A percentile compares a stretch with the other conserved stretches of the same genome.
Evolutionary conservation across 2,113 vertebrate species (phyloP).

Genomic region (Ahaetulla prasina): DNA sequence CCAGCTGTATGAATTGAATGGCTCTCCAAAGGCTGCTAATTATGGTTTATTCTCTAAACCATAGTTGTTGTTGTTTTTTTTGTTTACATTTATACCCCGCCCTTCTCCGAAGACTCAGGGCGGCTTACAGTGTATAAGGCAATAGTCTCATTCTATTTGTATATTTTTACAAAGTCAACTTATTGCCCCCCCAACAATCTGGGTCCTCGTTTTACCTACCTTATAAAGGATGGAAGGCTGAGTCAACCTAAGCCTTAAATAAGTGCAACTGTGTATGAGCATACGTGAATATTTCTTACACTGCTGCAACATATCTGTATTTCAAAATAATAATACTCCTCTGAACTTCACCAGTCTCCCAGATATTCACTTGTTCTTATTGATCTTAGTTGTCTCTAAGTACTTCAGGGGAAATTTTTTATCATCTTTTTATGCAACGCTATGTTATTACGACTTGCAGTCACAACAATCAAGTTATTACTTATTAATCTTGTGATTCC

Average conservation of each 20-base stretch:
- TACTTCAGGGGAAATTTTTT: not conserved
- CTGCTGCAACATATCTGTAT: not conserved
- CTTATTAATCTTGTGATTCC: not conserved
- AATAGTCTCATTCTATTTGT: too few species aligned
- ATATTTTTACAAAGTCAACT: too few species aligned
- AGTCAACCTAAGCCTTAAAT: too few species aligned
- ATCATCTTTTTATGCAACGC: not conserved
- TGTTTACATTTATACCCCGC: too few species aligned
- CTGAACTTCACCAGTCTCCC: not conserved
- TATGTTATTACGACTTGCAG: not conserved
- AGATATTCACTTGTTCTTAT: not conserved
- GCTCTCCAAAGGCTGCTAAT: not conserved
- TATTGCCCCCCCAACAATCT: too few species aligned
- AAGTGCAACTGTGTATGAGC: not conserved
- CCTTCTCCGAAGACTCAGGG: too few species aligned
- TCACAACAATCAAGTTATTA: not conserved
- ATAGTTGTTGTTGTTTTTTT: too few species aligned
- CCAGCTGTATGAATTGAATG: not conserved
- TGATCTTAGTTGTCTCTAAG: not conserved
- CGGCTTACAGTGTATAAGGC: too few species aligned
- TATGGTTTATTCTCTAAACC: not conserved
- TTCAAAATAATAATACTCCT: not conserved
- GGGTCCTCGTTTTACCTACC: too few species aligned
- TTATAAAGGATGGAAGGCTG: too few species aligned
- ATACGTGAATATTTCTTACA: not conserved